Percentiles rank a stretch among this genome's conserved stretches.
phyloP scores from a whole-genome alignment of 2,797 vertebrate genomes.

The Gymnoscopelus braueri region DNA sequence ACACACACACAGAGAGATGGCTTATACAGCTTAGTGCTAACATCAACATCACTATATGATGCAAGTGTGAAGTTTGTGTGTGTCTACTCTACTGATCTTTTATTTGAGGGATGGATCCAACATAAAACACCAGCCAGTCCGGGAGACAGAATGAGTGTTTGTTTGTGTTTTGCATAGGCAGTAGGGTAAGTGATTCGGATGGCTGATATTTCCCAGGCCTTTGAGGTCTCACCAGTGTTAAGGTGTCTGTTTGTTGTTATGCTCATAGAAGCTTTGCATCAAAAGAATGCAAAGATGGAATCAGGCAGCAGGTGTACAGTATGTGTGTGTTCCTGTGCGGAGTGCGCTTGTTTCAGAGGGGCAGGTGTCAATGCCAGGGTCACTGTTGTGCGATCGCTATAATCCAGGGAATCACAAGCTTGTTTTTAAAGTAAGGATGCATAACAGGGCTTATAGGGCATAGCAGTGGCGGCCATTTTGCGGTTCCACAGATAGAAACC shows the following conservation, averaged over 20 bases:
- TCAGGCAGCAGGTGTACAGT: conserved; percentile 38
- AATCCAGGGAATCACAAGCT: not conserved
- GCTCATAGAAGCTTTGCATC: conserved; percentile 44
- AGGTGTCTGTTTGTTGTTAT: conserved; percentile 44
- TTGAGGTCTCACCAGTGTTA: conserved; percentile 53
- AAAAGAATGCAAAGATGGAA: conserved; percentile 16
- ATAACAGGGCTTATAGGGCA: not conserved
- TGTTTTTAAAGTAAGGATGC: not conserved
- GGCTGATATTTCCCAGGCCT: conserved; percentile 17
- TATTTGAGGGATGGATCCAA: too few relatives aligned
- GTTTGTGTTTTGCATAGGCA: conserved; percentile 36
- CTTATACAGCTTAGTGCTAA: not conserved
- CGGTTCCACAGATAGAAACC: too few relatives aligned
- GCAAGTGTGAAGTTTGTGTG: not conserved
- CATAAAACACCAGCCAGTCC: not conserved
- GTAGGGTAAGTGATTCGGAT: conserved; percentile 35
- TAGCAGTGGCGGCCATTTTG: too few relatives aligned
- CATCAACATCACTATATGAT: not conserved
- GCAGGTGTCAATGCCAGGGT: conserved; percentile 3
- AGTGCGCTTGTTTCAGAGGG: not conserved
- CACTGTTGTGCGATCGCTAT: not conserved
- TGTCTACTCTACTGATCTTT: not conserved
- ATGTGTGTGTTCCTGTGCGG: conserved; percentile 6
- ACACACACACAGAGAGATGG: conserved; percentile 10
- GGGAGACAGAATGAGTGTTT: not conserved